Percentiles rank a stretch among this genome's conserved stretches.
Conservation (phyloP, 1,140 invertebrate species). For the Scaptomyza montana region DNA sequence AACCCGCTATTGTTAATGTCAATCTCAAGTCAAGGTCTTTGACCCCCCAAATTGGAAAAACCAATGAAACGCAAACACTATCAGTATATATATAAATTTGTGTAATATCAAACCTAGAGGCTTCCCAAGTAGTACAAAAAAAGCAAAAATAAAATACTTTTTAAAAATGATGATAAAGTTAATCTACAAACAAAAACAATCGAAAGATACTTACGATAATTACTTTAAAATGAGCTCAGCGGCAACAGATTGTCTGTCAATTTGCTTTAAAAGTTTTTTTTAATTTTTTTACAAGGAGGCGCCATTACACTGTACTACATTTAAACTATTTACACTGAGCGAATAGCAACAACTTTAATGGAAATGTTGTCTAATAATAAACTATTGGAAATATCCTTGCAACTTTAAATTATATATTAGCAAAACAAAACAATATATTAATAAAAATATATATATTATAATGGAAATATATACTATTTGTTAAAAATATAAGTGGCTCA, state of each 20-base stretch:
- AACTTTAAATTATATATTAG: slow-evolving; percentile 34
- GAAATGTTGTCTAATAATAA: slow-evolving; percentile 9
- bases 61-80: slow-evolving; percentile 52
- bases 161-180: slow-evolving; percentile 9
- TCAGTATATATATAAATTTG: slow-evolving; percentile 60
- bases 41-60: slow-evolving; percentile 46
- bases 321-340: slow-evolving; percentile 54
- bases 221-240: slow-evolving; percentile 63
- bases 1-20: slow-evolving; percentile 47
- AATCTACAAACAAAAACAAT: slow-evolving; percentile 25
- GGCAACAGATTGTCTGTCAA: slow-evolving; percentile 46
- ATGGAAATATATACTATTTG: slow-evolving; percentile 61
- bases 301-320: slow-evolving; percentile 46
- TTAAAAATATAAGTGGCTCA: slow-evolving; percentile 69
- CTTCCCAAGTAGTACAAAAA: slow-evolving; percentile 80
- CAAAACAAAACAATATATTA: not conserved
- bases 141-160: slow-evolving; percentile 17
- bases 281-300: slow-evolving; percentile 43
- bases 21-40: slow-evolving; percentile 50
- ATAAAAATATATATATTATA: slow-evolving; percentile 39
- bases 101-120: slow-evolving; percentile 75
- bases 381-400: slow-evolving; percentile 30
- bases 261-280: slow-evolving; percentile 54
- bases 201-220: slow-evolving; percentile 26
- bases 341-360: slow-evolving; percentile 52